Evolutionary conservation across 2,888 invertebrate species (phyloP), one percentile per base, ranked within the genome.

Genomic region (Hipparchia sbordonii): DNA sequence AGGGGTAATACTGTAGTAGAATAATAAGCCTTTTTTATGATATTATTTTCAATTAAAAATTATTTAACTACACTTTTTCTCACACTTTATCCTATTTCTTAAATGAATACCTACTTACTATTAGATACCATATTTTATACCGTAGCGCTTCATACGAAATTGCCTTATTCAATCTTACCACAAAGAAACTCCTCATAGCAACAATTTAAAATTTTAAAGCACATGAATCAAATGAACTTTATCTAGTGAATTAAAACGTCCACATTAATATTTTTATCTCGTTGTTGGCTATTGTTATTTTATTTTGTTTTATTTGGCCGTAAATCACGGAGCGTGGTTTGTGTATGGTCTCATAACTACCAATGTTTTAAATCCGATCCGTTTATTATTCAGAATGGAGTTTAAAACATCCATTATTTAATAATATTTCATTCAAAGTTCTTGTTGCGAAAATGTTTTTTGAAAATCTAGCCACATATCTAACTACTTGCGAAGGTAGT

Each of bases 241-340:
- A 65, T 52, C 65, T 65, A 33, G 65, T 52, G 13, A 48, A 62
- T 52, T 65, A 60, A 65, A 65, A 52, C 6, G 12, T 52, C 52
- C 33, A 33, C 65, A 65, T 65, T 65, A 65, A 65, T 52, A 65
- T 52, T 65, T 62, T 65, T 65, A 65, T 52, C 65, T 65, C 52
- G 63, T 10, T 23, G 63, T 48, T 48, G 51, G 65, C 33, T 65
- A 52, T 39, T 65, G 52, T 65, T 65, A 33, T 65, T 65, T 65
- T 52, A 52, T 52, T 65, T 65, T 12, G 52, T 65, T 65, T 65
- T 52, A 65, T 65, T 52, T 33, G 65, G 65, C 48, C 65, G 52
- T 65, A 65, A 51, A 65, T 65, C 65, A 65, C 52, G 6, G 65
- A 9, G 23, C 65, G 51, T n/a, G 65, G 65, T 65, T 65, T 52